Percentiles rank a stretch among this genome's conserved stretches.
These are phyloP conservation scores for Platalea minor DNA, from an alignment of 2,797 vertebrate species.

Conservation along the genomic window DNA sequence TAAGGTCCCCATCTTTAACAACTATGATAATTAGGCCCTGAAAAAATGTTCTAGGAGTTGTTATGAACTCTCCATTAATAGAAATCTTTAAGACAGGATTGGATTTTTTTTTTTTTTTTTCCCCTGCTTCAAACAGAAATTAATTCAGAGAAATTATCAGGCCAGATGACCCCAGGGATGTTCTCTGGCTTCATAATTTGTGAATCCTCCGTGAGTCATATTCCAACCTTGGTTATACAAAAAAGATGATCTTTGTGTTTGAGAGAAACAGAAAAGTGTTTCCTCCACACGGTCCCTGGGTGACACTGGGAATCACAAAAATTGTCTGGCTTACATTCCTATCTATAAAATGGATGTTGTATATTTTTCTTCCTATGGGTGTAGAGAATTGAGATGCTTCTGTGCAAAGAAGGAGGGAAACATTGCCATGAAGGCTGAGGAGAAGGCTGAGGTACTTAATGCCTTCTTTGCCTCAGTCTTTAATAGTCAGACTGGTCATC, in stretches of 20 bases:
- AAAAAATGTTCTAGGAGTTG: neutral
- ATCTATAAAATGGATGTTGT: neutral
- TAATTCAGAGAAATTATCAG: slow-evolving; percentile 1
- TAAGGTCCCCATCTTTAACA: neutral
- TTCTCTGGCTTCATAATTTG: neutral
- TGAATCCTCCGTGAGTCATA: neutral
- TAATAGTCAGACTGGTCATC: too few relatives aligned
- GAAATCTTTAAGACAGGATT: slow-evolving; percentile 1
- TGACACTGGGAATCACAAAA: neutral
- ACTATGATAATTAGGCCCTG: neutral
- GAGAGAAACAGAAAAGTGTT: neutral
- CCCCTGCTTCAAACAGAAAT: neutral
- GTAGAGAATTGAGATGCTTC: neutral
- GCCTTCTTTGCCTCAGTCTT: too few relatives aligned
- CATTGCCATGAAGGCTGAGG: too few relatives aligned
- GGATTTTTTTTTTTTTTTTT: neutral
- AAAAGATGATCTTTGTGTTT: neutral
- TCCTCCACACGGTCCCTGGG: neutral
- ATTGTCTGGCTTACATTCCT: neutral
- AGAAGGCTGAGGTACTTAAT: too few relatives aligned
- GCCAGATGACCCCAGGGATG: neutral
- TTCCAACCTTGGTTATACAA: neutral
- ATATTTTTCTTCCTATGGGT: neutral
- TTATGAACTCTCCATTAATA: neutral
- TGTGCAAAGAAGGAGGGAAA: neutral